Evolutionary conservation across 2,797 vertebrate genomes (phyloP).

Genomic region (Eospalax fontanierii): DNA sequence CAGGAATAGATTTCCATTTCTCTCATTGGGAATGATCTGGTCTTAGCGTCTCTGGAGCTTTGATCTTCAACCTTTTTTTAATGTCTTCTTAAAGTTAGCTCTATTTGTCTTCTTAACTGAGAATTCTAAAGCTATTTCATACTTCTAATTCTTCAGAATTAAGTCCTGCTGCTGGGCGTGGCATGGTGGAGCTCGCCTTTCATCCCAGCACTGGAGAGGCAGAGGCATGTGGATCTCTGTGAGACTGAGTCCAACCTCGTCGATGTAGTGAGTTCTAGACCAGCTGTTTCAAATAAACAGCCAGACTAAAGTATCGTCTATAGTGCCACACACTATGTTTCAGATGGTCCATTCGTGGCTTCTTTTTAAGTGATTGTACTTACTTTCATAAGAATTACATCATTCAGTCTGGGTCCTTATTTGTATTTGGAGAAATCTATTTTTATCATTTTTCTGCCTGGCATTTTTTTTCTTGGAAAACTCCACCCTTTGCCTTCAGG

Average conservation of each 20-base stretch:
- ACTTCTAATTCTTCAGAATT: neutral
- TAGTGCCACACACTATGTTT: neutral
- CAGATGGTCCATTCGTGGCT: neutral
- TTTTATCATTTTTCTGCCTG: neutral
- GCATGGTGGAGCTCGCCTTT: too few relatives aligned
- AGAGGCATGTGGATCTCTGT: too few relatives aligned
- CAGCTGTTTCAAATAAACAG: too few relatives aligned
- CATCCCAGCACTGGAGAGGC: too few relatives aligned
- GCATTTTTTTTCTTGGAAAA: conserved; percentile 65
- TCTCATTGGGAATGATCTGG: neutral
- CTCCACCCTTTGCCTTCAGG: neutral
- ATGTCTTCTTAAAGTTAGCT: neutral
- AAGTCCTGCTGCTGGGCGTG: too few relatives aligned
- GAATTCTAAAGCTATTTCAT: neutral
- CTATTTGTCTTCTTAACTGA: neutral
- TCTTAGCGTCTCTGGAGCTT: neutral
- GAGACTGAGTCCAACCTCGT: too few relatives aligned
- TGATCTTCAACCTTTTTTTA: neutral
- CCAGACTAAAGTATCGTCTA: neutral
- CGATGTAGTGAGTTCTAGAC: too few relatives aligned
- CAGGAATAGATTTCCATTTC: neutral
- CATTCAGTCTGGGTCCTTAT: neutral
- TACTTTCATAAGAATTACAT: neutral
- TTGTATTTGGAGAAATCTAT: conserved; percentile 26
- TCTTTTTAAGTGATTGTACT: conserved; percentile 61